phyloP scores from a whole-genome alignment of 2,888 invertebrate species.

The Poecilobothrus nobilitatus region DNA sequence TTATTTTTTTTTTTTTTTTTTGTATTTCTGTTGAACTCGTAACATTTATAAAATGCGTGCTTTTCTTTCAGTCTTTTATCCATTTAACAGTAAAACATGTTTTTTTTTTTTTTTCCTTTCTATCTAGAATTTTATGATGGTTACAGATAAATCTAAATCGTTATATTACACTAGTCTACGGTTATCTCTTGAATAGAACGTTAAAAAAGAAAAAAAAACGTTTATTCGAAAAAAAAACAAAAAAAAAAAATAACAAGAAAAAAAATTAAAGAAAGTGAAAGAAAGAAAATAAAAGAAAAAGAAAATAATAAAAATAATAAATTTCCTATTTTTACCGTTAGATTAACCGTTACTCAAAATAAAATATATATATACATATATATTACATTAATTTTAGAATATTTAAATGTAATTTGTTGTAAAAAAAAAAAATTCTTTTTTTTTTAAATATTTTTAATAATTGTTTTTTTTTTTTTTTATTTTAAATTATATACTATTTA shows the following conservation, averaged over 20 bases:
- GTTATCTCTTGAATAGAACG: constrained; percentile 4
- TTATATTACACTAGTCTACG: neutral
- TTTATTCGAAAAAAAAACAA: neutral
- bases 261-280: no score
- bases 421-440: no score
- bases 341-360: neutral
- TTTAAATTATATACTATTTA: no score
- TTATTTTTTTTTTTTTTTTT: no score
- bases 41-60: neutral
- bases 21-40: neutral
- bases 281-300: no score
- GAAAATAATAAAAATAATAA: neutral
- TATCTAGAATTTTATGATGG: neutral
- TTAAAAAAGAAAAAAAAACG: neutral
- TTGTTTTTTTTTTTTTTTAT: no score
- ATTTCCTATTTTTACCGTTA: neutral
- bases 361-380: no score
- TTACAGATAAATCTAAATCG: neutral
- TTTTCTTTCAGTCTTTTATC: no score
- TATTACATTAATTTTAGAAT: no score
- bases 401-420: no score
- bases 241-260: neutral
- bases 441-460: no score
- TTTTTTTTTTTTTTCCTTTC: neutral
- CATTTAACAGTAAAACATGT: no score